Conservation (phyloP, 2,797 vertebrate species). For the Holocentrus rufus region DNA sequence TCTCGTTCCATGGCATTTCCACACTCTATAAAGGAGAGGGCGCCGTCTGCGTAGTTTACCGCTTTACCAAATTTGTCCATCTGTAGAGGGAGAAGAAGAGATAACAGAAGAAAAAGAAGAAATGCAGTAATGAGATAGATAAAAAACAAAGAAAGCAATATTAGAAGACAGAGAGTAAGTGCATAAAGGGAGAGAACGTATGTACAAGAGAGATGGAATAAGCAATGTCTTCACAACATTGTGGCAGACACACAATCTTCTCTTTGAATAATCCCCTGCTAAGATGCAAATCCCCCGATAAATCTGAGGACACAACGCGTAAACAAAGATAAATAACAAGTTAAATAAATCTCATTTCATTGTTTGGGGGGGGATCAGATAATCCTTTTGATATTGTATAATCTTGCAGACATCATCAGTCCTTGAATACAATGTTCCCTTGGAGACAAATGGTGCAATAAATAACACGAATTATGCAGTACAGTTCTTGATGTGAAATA, state of each 20-base stretch:
- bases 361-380: slow-evolving; percentile 58
- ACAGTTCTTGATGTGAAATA: slow-evolving; percentile 50
- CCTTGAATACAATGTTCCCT: slow-evolving; percentile 65
- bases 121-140: neutral
- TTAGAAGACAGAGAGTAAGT: slow-evolving; percentile 4
- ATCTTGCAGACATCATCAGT: slow-evolving; percentile 71
- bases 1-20: slow-evolving; percentile 98
- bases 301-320: slow-evolving; percentile 59
- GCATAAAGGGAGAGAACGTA: neutral
- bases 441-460: slow-evolving; percentile 71
- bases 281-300: slow-evolving; percentile 65
- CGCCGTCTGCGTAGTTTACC: slow-evolving; percentile 96
- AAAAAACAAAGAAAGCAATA: slow-evolving; percentile 9
- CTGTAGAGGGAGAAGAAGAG: slow-evolving; percentile 68
- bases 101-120: neutral
- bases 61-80: slow-evolving; percentile 98
- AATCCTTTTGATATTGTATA: slow-evolving; percentile 70
- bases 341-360: slow-evolving; percentile 71
- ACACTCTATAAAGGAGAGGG: slow-evolving; percentile 97
- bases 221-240: slow-evolving; percentile 20
- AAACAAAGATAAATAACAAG: slow-evolving; percentile 71
- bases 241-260: slow-evolving; percentile 34
- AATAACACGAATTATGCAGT: slow-evolving; percentile 70
- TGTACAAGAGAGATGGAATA: slow-evolving; percentile 16
- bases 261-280: slow-evolving; percentile 63